Evolutionary conservation across 2,113 vertebrate species (phyloP).

Genomic region (Arenaria interpres): DNA sequence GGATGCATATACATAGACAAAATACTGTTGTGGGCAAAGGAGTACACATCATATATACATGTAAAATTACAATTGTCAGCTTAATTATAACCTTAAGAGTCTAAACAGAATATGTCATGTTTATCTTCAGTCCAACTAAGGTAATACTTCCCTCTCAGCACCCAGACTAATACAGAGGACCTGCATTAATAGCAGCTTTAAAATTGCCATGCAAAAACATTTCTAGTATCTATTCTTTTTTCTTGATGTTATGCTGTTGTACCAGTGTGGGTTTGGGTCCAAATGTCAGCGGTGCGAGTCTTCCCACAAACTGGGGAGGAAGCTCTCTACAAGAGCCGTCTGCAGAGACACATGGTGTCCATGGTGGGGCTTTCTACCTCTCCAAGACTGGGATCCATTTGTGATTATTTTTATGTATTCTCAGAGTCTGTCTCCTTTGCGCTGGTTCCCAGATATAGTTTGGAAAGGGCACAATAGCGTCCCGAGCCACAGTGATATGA

Average conservation of each 20-base stretch:
- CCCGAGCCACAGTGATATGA: background rate
- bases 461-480: background rate
- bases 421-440: background rate
- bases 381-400: background rate
- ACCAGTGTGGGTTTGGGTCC: background rate
- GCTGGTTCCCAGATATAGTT: background rate
- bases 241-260: background rate
- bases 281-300: background rate
- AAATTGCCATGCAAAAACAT: background rate
- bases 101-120: background rate
- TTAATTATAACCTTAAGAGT: background rate
- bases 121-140: background rate
- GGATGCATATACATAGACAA: accelerated
- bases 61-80: background rate
- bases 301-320: background rate
- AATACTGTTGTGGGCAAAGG: background rate
- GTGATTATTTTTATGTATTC: background rate
- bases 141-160: background rate
- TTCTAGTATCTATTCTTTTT: background rate
- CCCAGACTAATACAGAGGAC: background rate
- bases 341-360: background rate
- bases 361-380: background rate
- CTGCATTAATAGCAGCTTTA: background rate
- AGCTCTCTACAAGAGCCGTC: background rate
- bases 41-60: background rate